phyloP scores from a whole-genome alignment of 2,888 invertebrate species.

The Hypsopygia costalis region DNA sequence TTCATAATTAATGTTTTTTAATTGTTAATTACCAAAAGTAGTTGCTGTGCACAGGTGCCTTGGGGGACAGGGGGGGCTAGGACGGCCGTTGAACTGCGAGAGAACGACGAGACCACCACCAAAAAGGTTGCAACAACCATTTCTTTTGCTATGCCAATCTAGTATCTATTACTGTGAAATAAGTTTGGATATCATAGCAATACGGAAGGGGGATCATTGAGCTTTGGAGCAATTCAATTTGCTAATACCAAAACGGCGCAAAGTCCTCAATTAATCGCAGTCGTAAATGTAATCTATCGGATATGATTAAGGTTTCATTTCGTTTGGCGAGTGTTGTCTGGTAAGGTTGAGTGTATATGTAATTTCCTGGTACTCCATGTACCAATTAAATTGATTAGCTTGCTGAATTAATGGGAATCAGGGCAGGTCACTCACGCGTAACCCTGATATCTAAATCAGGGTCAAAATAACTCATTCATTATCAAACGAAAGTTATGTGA shows the following conservation, averaged over 20 bases:
- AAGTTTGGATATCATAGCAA: slow-evolving; percentile 28
- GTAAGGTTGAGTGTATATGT: slow-evolving; percentile 50
- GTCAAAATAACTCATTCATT: slow-evolving; percentile 5
- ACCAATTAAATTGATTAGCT: slow-evolving; percentile 67
- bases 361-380: slow-evolving; percentile 70
- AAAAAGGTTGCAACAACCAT: slow-evolving; percentile 36
- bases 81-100: slow-evolving; percentile 71
- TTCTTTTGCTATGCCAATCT: slow-evolving; percentile 24
- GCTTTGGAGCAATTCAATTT: slow-evolving; percentile 66
- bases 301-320: slow-evolving; percentile 20
- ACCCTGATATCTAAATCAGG: slow-evolving; percentile 28
- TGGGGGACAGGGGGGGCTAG: slow-evolving; percentile 52
- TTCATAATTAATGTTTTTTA: slow-evolving; percentile 53
- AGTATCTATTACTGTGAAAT: slow-evolving; percentile 31
- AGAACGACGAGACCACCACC: slow-evolving; percentile 30
- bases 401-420: slow-evolving; percentile 69
- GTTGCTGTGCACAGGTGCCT: slow-evolving; percentile 45
- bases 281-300: slow-evolving; percentile 25
- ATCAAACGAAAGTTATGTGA: too few relatives aligned
- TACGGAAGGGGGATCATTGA: slow-evolving; percentile 69
- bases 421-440: slow-evolving; percentile 54
- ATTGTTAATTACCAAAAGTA: slow-evolving; percentile 69
- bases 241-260: slow-evolving; percentile 38
- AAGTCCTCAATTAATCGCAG: slow-evolving; percentile 16
- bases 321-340: slow-evolving; percentile 25